phyloP scores from a whole-genome alignment of 2,888 invertebrate genomes.

The Lydus trimaculatus region DNA sequence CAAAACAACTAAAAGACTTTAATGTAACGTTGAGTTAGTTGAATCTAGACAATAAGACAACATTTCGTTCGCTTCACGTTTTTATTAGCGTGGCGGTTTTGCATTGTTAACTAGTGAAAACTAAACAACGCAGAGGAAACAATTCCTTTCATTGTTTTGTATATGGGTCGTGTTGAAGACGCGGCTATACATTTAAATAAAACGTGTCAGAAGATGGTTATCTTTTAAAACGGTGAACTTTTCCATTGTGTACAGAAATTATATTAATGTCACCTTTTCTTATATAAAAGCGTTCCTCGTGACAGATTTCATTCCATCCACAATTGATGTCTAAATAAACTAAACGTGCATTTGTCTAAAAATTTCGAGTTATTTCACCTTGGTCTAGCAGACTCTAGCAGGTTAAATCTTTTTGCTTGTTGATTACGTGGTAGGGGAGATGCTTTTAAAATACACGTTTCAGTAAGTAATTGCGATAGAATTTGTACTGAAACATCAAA shows the following conservation, averaged over 20 bases:
- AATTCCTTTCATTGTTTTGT: constrained; percentile 34
- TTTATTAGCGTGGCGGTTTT: background rate
- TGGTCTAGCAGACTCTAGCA: too few species aligned
- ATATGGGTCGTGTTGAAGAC: constrained; percentile 26
- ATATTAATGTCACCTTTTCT: constrained; percentile 16
- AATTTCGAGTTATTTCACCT: too few species aligned
- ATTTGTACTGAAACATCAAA: constrained; percentile 21
- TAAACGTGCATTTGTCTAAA: too few species aligned
- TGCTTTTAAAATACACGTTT: background rate
- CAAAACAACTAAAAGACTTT: too few species aligned
- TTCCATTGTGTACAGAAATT: constrained; percentile 27
- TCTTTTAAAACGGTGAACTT: constrained; percentile 30
- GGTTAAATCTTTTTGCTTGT: too few species aligned
- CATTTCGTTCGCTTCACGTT: background rate
- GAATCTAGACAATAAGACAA: background rate
- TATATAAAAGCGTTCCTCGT: constrained; percentile 7
- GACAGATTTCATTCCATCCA: constrained; percentile 13
- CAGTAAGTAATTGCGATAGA: constrained; percentile 12
- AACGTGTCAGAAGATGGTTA: constrained; percentile 32
- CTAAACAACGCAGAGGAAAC: constrained; percentile 31
- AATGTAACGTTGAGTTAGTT: constrained; percentile 7
- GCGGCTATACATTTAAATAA: constrained; percentile 36
- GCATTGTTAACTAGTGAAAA: constrained; percentile 27
- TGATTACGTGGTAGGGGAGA: background rate
- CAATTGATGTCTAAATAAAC: background rate